Conservation (phyloP, 1,140 invertebrate genomes). For the Camponotus vicinus region DNA sequence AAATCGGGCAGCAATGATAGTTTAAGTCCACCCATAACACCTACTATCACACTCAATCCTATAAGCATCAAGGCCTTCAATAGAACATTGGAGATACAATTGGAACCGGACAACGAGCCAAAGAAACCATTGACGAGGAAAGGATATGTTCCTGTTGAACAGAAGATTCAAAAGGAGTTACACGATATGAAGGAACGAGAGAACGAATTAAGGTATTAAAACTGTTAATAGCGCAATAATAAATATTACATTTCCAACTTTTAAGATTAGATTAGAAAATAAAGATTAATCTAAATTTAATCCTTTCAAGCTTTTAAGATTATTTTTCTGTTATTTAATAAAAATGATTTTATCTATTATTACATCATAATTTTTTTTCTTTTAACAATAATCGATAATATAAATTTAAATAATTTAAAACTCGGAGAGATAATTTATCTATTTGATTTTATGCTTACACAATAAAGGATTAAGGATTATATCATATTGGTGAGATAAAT, state of each 20-base stretch:
- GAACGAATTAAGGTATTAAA: constrained; percentile 89
- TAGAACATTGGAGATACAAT: constrained; percentile 72
- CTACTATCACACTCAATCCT: constrained; percentile 81
- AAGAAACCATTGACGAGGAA: constrained; percentile 87
- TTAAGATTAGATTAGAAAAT: background rate
- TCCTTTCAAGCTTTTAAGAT: background rate
- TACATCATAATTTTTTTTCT: background rate
- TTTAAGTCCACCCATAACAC: constrained; percentile 62
- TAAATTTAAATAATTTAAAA: background rate
- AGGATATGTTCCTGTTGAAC: constrained; percentile 90
- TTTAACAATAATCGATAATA: background rate
- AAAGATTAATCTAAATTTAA: background rate
- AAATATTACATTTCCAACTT: background rate
- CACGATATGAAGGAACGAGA: constrained; percentile 91
- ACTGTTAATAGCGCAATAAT: background rate
- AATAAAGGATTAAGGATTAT: constrained; percentile 23
- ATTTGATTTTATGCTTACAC: background rate
- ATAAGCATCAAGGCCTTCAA: constrained; percentile 78
- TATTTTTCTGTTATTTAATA: background rate
- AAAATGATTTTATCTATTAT: background rate
- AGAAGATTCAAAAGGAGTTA: constrained; percentile 92
- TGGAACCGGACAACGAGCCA: constrained; percentile 76
- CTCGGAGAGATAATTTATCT: background rate
- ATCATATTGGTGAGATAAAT: background rate
- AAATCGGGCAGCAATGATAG: constrained; percentile 67